Percentiles rank a stretch among this genome's conserved stretches.
Evolutionary conservation across 2,888 invertebrate genomes (phyloP).

Genomic region (Steinernema scapterisci): DNA sequence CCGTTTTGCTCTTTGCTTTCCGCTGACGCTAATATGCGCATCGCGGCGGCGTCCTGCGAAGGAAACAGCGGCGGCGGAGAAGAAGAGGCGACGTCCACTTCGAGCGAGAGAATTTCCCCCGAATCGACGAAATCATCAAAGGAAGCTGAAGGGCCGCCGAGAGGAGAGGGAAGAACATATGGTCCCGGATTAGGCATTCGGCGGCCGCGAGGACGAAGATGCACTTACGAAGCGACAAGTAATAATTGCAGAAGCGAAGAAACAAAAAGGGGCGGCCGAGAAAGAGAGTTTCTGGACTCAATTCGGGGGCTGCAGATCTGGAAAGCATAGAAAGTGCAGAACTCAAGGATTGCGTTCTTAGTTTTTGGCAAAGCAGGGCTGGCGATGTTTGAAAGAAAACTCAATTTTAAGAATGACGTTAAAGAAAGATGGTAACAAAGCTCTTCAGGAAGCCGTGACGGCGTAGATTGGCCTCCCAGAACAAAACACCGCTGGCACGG

Average conservation of each 20-base stretch:
- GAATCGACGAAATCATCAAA: conserved; percentile 5
- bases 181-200: conserved; percentile 20
- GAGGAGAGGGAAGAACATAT: conserved; percentile 8
- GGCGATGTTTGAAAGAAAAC: no score
- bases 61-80: no score
- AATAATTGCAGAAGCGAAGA: conserved; percentile 4
- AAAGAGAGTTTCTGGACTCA: no score
- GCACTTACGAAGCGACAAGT: conserved; percentile 30
- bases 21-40: background rate
- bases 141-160: background rate
- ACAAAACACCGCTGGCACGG: no score
- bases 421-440: no score
- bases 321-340: no score
- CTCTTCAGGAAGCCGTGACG: no score
- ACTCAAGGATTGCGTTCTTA: no score
- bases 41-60: background rate
- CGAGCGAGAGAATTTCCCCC: conserved; percentile 7
- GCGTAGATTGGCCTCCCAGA: no score
- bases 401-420: no score
- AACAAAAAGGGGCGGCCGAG: no score
- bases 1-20: conserved; percentile 20
- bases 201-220: background rate
- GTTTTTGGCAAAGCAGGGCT: no score
- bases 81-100: background rate
- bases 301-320: background rate